These are phyloP conservation scores for Hemaris fuciformis DNA, from an alignment of 2,888 invertebrate species.

Conservation along the genomic window DNA sequence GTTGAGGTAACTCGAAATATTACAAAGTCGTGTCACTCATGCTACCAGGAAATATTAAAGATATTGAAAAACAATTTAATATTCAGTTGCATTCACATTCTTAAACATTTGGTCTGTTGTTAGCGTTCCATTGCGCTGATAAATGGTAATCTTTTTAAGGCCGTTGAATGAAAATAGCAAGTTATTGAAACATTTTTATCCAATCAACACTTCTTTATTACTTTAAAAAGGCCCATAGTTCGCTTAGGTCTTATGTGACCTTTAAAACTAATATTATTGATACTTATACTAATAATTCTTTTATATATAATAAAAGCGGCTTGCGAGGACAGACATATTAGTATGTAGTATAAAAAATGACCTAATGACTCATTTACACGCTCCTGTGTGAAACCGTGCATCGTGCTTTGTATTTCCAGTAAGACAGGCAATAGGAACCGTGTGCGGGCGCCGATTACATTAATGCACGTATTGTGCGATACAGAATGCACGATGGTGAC, in stretches of 20 bases:
- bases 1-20: neutral
- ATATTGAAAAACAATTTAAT: neutral
- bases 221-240: no score
- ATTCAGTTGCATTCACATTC: neutral
- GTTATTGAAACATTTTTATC: no score
- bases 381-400: neutral
- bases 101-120: neutral
- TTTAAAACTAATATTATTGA: no score
- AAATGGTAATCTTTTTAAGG: neutral
- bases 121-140: neutral
- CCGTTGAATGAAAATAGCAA: no score
- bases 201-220: no score
- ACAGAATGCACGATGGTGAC: neutral
- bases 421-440: neutral
- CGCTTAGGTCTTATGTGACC: no score
- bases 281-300: no score
- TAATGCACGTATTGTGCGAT: neutral
- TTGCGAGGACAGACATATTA: no score
- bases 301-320: no score
- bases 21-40: neutral
- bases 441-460: neutral
- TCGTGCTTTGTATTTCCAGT: neutral
- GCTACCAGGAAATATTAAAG: slow-evolving; percentile 1
- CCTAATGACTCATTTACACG: neutral
- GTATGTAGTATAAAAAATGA: neutral